These are phyloP conservation scores for Nicator chloris DNA, from an alignment of 2,113 vertebrate genomes.

Conservation along the genomic window DNA sequence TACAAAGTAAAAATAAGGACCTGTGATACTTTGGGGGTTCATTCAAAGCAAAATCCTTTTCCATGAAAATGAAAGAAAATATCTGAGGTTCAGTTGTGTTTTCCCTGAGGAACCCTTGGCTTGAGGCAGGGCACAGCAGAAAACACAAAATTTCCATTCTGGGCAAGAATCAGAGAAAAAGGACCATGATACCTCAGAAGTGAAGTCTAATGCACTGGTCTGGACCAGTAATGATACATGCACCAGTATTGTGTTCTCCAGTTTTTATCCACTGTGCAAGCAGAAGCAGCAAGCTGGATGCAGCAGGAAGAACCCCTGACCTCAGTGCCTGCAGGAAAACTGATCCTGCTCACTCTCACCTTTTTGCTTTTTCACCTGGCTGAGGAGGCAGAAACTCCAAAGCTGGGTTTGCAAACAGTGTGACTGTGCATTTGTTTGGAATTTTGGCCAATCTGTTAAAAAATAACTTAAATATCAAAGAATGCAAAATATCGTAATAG, in stretches of 20 bases:
- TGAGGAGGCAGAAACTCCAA: not conserved
- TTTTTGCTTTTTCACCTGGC: not conserved
- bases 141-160: not conserved
- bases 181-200: not conserved
- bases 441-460: slow-evolving; percentile 8
- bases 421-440: not conserved
- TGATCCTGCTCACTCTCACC: not conserved
- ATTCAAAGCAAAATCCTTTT: not conserved
- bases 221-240: not conserved
- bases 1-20: not conserved
- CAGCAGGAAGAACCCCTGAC: not conserved
- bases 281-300: not conserved
- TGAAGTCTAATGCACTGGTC: not conserved
- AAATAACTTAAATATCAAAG: slow-evolving; percentile 46
- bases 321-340: not conserved
- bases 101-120: fast-evolving
- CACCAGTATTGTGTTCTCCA: not conserved
- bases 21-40: not conserved
- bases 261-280: not conserved
- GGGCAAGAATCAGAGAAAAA: not conserved
- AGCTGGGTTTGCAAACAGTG: not conserved
- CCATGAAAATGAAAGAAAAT: not conserved
- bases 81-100: not conserved
- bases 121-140: not conserved
- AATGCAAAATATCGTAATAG: slow-evolving; percentile 34